Conservation (phyloP, 1,140 invertebrate species). For the Drosophila sturtevanti region DNA sequence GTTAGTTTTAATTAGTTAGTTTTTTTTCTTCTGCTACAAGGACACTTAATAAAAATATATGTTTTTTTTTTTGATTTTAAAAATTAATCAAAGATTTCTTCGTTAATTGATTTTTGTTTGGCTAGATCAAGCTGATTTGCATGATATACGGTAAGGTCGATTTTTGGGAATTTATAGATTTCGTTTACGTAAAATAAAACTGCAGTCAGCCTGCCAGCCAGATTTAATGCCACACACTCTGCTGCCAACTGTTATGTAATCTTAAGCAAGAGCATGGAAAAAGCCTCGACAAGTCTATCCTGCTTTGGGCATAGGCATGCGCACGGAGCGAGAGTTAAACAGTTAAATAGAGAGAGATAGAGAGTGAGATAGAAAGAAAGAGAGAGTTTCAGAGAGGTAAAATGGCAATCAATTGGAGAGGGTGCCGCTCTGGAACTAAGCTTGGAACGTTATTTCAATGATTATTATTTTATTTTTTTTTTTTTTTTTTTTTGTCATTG, state of each 20-base stretch:
- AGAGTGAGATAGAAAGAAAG: background rate
- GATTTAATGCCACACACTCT: slow-evolving; percentile 69
- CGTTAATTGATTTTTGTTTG: slow-evolving; percentile 2
- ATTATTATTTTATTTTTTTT: slow-evolving; percentile 20
- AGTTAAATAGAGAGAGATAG: background rate
- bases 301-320: slow-evolving; percentile 38
- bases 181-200: slow-evolving; percentile 52
- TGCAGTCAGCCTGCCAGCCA: slow-evolving; percentile 51
- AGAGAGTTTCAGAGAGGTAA: background rate
- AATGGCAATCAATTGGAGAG: slow-evolving; percentile 10
- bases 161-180: slow-evolving; percentile 20
- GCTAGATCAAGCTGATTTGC: background rate
- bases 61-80: background rate
- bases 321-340: slow-evolving; percentile 8
- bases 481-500: slow-evolving; percentile 17
- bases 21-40: slow-evolving; percentile 8
- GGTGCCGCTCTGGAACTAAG: slow-evolving; percentile 41
- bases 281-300: slow-evolving; percentile 48
- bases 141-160: background rate
- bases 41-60: slow-evolving; percentile 25
- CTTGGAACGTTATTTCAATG: slow-evolving; percentile 41
- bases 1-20: background rate
- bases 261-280: slow-evolving; percentile 60
- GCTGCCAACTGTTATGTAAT: slow-evolving; percentile 80
- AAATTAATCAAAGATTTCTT: background rate